Base-by-base conservation (phyloP, 2,888 invertebrate genomes). In the Serrognathus titanus region DNA sequence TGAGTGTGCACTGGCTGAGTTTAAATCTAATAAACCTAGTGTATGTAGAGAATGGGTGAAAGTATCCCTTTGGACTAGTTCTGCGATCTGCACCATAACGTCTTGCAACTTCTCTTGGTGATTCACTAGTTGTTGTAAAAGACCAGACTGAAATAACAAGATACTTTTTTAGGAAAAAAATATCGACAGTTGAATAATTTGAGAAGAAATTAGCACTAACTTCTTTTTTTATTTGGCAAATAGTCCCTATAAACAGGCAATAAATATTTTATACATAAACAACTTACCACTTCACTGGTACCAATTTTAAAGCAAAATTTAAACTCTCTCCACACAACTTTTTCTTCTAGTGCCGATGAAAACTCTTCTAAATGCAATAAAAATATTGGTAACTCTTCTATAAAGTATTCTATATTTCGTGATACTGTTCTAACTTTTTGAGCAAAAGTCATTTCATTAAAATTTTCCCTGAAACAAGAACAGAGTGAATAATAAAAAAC, bases 351-450 rank as follows among this genome's bases (percentile, higher is more conserved):
- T 12, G 83, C 83, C 59, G 81, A 79, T 48, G 83, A 82, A 13
- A 85, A 76, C 70, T 85, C 85, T 71, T 86, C 85, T 57, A 86
- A 74, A 43, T 84, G 79, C 51, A 82, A 72, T 61, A 86, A 76
- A 71, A 85, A 83, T 13, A 83, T 78, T 2, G 85, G 86, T 59
- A 86, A 79, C 71, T 86, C 86, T 67, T 85, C 82, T 54, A 85
- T 80, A 7, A 86, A 72, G 66, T 83, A 83, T 63, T 86, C 85
- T 53, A 87, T 73, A 70, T 85, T 85, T 66, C 83, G 79, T 40
- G 82, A 80, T 39, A 86, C 82, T 10, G 83, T 83, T 50, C 85
- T 77, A 48, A 83, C 79, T 74, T 85, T 84, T 66, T 84, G 83
- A 2, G 80, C 75, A 48, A 79, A 78, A 35, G 82, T 80, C 83